phyloP scores from a whole-genome alignment of 1,140 invertebrate species.

The Mycetomoellerius zeteki region DNA sequence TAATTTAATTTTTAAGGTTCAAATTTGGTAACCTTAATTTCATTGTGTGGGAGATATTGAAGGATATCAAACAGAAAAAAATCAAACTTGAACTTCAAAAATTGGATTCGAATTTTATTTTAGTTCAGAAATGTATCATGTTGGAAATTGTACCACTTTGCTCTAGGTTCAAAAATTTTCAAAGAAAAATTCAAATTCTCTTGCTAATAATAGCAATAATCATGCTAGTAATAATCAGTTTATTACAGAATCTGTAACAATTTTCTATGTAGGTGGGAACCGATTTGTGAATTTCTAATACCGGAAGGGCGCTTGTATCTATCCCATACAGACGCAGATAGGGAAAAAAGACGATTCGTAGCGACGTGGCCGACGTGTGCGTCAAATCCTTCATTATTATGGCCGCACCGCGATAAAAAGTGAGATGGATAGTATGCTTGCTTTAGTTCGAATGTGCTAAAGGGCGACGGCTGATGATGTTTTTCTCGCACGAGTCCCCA shows the following conservation, averaged over 20 bases:
- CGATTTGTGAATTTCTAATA: not conserved
- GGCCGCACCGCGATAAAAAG: not conserved
- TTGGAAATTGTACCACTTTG: too few relatives aligned
- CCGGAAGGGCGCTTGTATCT: not conserved
- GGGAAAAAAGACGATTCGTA: too few relatives aligned
- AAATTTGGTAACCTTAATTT: too few relatives aligned
- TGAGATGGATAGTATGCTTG: not conserved
- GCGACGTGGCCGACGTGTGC: not conserved
- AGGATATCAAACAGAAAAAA: too few relatives aligned
- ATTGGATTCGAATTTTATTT: too few relatives aligned
- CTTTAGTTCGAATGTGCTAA: not conserved
- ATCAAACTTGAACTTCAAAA: too few relatives aligned
- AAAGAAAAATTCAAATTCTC: not conserved
- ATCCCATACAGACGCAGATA: not conserved
- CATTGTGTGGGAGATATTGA: too few relatives aligned
- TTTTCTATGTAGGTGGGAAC: not conserved
- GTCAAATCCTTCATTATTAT: conserved; percentile 11
- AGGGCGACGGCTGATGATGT: conserved; percentile 10
- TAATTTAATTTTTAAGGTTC: too few relatives aligned
- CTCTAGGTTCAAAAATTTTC: not conserved
- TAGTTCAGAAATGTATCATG: too few relatives aligned
- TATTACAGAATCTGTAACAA: not conserved
- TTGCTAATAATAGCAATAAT: too few relatives aligned
- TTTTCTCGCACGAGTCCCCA: not conserved
- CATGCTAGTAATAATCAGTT: not conserved